Evolutionary conservation across 53 echinoderm and acorn worm species (phyloP).

Genomic region (Arbacia lixula): DNA sequence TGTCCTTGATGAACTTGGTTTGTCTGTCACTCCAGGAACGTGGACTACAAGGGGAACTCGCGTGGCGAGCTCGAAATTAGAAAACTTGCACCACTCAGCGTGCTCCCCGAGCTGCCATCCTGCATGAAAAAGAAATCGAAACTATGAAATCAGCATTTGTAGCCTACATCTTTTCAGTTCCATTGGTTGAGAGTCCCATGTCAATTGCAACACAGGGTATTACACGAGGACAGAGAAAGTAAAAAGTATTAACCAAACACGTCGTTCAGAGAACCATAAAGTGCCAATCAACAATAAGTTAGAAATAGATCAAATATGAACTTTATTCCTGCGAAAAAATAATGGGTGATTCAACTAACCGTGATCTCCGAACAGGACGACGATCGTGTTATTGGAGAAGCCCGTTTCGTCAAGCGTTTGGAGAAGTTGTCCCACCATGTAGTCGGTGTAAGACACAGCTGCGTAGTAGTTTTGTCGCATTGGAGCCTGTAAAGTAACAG

Average conservation of each 20-base stretch:
- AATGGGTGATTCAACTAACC: conserved; percentile 72
- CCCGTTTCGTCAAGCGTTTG: conserved; percentile 73
- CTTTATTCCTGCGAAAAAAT: too few relatives aligned
- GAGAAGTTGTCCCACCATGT: conserved; percentile 72
- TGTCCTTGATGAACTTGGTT: neutral
- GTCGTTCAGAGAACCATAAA: too few relatives aligned
- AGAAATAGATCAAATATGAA: too few relatives aligned
- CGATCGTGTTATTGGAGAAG: conserved; percentile 79
- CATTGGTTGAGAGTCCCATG: too few relatives aligned
- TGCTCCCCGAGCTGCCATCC: conserved; percentile 99
- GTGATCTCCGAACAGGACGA: conserved; percentile 83
- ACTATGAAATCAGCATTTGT: too few relatives aligned
- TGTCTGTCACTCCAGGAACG: conserved; percentile 74
- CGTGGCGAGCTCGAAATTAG: conserved; percentile 80
- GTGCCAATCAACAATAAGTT: too few relatives aligned
- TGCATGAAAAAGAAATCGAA: neutral
- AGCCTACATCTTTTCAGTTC: too few relatives aligned
- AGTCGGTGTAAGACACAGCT: conserved; percentile 76
- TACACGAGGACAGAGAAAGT: too few relatives aligned
- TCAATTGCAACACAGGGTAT: too few relatives aligned
- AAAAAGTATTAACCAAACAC: too few relatives aligned
- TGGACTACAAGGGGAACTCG: conserved; percentile 82
- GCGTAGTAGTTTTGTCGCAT: conserved; percentile 89
- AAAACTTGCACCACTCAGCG: conserved; percentile 86
- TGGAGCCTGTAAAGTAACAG: conserved; percentile 51